Evolutionary conservation across 2,113 vertebrate species (phyloP).

Genomic region (Rhombomys opimus): DNA sequence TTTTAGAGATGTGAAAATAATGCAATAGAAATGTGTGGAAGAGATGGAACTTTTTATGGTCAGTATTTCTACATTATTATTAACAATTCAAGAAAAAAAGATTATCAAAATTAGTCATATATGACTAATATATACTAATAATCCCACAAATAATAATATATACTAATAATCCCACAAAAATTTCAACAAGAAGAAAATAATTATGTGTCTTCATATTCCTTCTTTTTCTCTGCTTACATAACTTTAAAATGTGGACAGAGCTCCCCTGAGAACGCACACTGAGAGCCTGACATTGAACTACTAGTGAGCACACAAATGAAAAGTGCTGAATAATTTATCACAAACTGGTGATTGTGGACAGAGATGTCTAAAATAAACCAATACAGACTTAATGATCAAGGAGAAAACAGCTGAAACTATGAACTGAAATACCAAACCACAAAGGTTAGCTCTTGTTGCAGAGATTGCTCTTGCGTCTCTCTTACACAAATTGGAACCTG

Average conservation of each 20-base stretch:
- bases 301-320: conserved; percentile 59
- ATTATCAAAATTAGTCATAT: conserved; percentile 42
- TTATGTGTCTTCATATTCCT: not conserved
- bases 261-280: conserved; percentile 54
- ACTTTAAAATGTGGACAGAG: conserved; percentile 60
- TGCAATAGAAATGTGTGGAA: not conserved
- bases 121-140: not conserved
- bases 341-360: conserved; percentile 49
- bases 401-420: conserved; percentile 69
- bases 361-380: conserved; percentile 69
- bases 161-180: conserved; percentile 43
- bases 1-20: not conserved
- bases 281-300: conserved; percentile 71
- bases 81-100: conserved; percentile 16
- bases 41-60: not conserved
- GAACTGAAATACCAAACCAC: conserved; percentile 69
- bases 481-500: conserved; percentile 61
- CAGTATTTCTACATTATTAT: not conserved
- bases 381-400: conserved; percentile 56
- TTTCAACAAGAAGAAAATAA: conserved; percentile 3
- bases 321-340: conserved; percentile 78
- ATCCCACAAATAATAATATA: too few species aligned
- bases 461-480: conserved; percentile 12
- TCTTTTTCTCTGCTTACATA: conserved; percentile 27
- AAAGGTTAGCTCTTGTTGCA: conserved; percentile 46